A percentile compares a stretch with the other conserved stretches of the same genome.
Conservation (phyloP, 2,888 invertebrate species). For the Acleris holmiana region DNA sequence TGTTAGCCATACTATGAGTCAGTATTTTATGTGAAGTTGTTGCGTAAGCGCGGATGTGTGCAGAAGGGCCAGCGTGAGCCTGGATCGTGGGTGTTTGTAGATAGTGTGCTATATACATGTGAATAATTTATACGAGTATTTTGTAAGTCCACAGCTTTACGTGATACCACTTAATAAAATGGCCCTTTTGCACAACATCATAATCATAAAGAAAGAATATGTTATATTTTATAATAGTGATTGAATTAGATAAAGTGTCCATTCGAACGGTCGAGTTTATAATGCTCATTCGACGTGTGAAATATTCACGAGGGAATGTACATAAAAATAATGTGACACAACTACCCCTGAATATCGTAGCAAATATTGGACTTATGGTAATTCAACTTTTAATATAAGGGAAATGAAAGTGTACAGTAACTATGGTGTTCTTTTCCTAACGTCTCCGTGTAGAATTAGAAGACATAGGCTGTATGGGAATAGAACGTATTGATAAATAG, state of each 20-base stretch:
- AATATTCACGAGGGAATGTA: constrained; percentile 70
- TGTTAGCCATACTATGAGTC: constrained; percentile 83
- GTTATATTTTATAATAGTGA: constrained; percentile 80
- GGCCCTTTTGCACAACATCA: constrained; percentile 76
- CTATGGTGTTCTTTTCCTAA: constrained; percentile 80
- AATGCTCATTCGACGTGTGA: constrained; percentile 75
- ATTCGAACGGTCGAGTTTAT: constrained; percentile 71
- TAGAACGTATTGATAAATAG: constrained; percentile 66
- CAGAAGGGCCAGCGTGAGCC: constrained; percentile 73
- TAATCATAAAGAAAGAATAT: constrained; percentile 60
- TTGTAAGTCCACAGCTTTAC: constrained; percentile 84
- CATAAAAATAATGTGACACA: constrained; percentile 72
- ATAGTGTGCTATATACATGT: constrained; percentile 84
- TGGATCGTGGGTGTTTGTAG: constrained; percentile 79
- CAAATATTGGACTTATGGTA: constrained; percentile 67
- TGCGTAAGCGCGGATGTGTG: constrained; percentile 69
- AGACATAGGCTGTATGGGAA: constrained; percentile 64
- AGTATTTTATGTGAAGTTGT: constrained; percentile 81
- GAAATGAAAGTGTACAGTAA: constrained; percentile 78
- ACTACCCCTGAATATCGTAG: constrained; percentile 69
- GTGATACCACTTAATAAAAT: constrained; percentile 73
- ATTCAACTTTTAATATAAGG: constrained; percentile 59
- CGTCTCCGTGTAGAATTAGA: constrained; percentile 78
- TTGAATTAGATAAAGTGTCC: constrained; percentile 66
- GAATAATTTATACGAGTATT: constrained; percentile 84